phyloP scores from a whole-genome alignment of 1,140 invertebrate species.

The Papilio polytes region DNA sequence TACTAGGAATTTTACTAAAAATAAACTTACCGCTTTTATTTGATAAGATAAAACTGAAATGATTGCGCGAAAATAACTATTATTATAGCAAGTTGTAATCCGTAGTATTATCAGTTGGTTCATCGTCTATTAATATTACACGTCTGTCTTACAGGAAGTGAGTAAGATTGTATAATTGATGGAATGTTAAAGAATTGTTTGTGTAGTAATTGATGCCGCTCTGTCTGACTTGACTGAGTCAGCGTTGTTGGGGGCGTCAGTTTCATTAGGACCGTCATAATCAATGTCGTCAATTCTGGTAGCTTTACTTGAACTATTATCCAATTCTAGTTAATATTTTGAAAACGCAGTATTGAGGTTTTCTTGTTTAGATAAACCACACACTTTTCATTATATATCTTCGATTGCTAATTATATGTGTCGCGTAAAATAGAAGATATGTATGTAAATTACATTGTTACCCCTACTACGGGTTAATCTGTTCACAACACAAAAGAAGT shows the following conservation, averaged over 20 bases:
- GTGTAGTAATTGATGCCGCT: not conserved
- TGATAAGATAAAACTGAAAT: not conserved
- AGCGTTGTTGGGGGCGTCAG: constrained; percentile 7
- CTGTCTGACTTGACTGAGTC: constrained; percentile 10
- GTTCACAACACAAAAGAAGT: not conserved
- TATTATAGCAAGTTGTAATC: not conserved
- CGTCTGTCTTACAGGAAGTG: constrained; percentile 26
- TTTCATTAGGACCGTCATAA: not conserved
- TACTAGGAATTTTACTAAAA: not conserved
- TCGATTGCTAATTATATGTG: not conserved
- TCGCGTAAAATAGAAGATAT: not conserved
- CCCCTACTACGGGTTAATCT: not conserved
- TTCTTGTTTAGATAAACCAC: no score
- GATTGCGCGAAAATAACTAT: constrained; percentile 8
- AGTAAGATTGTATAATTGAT: constrained; percentile 32
- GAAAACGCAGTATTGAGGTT: not conserved
- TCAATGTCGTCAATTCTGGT: not conserved
- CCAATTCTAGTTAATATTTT: not conserved
- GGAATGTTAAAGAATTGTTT: constrained; percentile 26
- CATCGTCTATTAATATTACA: constrained; percentile 33
- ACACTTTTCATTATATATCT: no score
- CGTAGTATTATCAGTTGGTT: not conserved
- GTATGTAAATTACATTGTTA: not conserved
- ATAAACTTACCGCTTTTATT: not conserved
- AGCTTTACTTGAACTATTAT: not conserved